These are phyloP conservation scores for Adineta ricciae DNA, from an alignment of 2,888 invertebrate species.

Conservation along the genomic window DNA sequence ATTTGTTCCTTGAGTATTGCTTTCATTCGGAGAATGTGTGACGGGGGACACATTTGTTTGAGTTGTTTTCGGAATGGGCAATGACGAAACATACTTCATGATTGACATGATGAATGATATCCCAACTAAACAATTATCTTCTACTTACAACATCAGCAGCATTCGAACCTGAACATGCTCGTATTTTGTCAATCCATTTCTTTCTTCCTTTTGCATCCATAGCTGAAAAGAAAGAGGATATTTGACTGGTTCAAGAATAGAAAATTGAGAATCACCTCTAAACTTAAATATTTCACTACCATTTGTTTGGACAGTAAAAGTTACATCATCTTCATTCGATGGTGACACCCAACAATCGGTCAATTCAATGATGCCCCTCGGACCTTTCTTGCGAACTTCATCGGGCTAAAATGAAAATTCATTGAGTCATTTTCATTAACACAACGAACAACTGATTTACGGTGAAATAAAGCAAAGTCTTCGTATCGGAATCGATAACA, in stretches of 20 bases:
- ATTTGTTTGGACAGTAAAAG: background rate
- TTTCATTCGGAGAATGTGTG: background rate
- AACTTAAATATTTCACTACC: background rate
- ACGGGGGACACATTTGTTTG: background rate
- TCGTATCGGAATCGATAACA: background rate
- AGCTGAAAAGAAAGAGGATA: background rate
- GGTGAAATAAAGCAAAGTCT: background rate
- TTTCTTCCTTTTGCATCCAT: background rate
- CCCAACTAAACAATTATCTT: background rate
- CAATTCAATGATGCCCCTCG: background rate
- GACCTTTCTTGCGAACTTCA: conserved; percentile 14
- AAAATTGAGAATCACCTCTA: background rate
- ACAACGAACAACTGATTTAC: background rate
- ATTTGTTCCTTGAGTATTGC: background rate
- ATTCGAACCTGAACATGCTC: background rate
- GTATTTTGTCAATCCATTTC: conserved; percentile 4
- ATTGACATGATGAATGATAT: background rate
- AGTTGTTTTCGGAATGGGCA: background rate
- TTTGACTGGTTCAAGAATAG: background rate
- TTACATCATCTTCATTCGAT: conserved; percentile 15
- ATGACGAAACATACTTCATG: background rate
- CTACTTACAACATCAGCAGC: background rate
- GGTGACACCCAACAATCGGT: background rate
- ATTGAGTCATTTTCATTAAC: background rate
- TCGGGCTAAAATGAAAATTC: background rate